Percentiles rank a stretch among this genome's conserved stretches.
phyloP scores from a whole-genome alignment of 2,797 vertebrate genomes.

The Chrosomus eos region DNA sequence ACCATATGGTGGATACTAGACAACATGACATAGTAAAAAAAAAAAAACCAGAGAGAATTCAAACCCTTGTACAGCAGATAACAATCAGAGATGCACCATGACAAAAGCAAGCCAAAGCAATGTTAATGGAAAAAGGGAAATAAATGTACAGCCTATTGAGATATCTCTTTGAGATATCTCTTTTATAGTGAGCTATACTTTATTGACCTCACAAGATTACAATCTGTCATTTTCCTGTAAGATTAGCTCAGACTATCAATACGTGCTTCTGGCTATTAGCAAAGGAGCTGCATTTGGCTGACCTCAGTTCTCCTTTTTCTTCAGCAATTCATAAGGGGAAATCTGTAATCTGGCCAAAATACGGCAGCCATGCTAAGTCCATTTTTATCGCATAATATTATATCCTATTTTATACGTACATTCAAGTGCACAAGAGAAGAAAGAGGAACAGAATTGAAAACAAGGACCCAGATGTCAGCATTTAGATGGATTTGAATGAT shows the following conservation, averaged over 20 bases:
- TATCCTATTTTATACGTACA: slow-evolving; percentile 66
- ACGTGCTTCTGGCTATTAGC: background rate
- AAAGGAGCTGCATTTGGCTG: background rate
- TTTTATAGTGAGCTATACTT: background rate
- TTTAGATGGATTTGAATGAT: background rate
- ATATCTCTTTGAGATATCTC: background rate
- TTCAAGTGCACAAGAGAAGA: slow-evolving; percentile 37
- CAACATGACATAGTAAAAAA: background rate
- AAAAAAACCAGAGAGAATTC: background rate
- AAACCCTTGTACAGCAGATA: slow-evolving; percentile 3
- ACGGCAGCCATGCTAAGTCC: slow-evolving; percentile 69
- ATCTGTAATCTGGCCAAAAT: slow-evolving; percentile 66
- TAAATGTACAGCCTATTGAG: too few species aligned
- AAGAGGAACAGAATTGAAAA: slow-evolving; percentile 10
- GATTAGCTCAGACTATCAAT: background rate
- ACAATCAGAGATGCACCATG: background rate
- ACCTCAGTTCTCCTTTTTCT: slow-evolving; percentile 34
- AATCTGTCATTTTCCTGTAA: background rate
- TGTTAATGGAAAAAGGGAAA: background rate
- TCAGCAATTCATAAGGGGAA: slow-evolving; percentile 30
- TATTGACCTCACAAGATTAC: background rate
- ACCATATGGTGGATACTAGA: slow-evolving; percentile 1
- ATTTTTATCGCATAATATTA: slow-evolving; percentile 65
- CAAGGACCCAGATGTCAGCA: background rate
- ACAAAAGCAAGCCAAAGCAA: background rate